phyloP scores from a whole-genome alignment of 2,888 invertebrate genomes.

The Drosophila multiciliata region DNA sequence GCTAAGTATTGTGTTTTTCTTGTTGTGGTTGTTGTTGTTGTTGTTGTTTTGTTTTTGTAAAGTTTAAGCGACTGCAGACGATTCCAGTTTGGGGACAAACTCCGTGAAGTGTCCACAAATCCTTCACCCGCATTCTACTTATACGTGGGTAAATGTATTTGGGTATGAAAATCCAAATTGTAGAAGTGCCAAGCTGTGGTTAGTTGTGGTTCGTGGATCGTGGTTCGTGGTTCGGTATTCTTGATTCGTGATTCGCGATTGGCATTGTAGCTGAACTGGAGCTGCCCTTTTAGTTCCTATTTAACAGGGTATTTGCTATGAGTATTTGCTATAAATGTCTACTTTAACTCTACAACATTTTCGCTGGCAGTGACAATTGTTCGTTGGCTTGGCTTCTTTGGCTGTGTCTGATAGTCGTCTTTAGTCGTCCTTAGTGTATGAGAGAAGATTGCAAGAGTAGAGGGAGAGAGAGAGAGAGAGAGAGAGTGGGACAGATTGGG shows the following conservation, averaged over 20 bases:
- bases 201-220: slow-evolving; percentile 3
- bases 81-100: slow-evolving; percentile 16
- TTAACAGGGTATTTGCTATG: slow-evolving; percentile 11
- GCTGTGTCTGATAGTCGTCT: slow-evolving; percentile 43
- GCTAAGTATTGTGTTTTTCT: slow-evolving; percentile 8
- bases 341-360: slow-evolving; percentile 34
- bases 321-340: slow-evolving; percentile 22
- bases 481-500: background rate
- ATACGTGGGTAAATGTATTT: background rate
- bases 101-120: slow-evolving; percentile 26
- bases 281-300: slow-evolving; percentile 1
- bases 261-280: slow-evolving; percentile 42
- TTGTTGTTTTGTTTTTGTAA: slow-evolving; percentile 2
- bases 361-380: slow-evolving; percentile 68
- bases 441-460: slow-evolving; percentile 1
- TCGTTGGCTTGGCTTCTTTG: slow-evolving; percentile 67
- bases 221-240: background rate
- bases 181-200: slow-evolving; percentile 14
- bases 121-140: slow-evolving; percentile 9
- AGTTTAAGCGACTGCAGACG: slow-evolving; percentile 22
- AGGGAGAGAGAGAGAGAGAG: background rate
- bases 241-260: slow-evolving; percentile 18
- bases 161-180: background rate
- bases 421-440: slow-evolving; percentile 22
- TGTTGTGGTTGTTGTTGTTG: background rate